These are phyloP conservation scores for Vanessa atalanta DNA, from an alignment of 1,140 invertebrate genomes.

Conservation along the genomic window DNA sequence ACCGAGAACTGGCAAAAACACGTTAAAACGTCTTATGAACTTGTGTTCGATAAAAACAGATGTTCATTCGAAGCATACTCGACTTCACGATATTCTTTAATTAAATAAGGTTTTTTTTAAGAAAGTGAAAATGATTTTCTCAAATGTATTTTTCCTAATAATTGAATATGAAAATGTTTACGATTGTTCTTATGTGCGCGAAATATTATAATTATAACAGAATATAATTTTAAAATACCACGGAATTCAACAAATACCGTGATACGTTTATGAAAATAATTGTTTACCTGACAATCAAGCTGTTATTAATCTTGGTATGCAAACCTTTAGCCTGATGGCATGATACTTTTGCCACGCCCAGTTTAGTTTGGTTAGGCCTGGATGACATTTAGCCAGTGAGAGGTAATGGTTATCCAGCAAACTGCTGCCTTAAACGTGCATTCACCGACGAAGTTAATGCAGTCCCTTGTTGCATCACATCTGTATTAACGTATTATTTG, in stretches of 20 bases:
- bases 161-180: too few relatives aligned
- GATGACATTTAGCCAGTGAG: constrained; percentile 49
- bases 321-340: constrained; percentile 31
- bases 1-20: too few relatives aligned
- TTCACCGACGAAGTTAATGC: constrained; percentile 20
- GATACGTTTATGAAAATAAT: not conserved
- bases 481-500: constrained; percentile 4
- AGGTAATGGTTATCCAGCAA: constrained; percentile 26
- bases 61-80: too few relatives aligned
- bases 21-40: too few relatives aligned
- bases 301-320: constrained; percentile 11
- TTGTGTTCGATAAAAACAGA: too few relatives aligned
- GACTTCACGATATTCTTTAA: too few relatives aligned
- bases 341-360: constrained; percentile 39
- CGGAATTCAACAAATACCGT: not conserved
- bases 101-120: too few relatives aligned
- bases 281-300: not conserved
- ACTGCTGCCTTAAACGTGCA: constrained; percentile 23
- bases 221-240: too few relatives aligned
- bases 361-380: constrained; percentile 24
- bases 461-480: constrained; percentile 6
- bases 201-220: too few relatives aligned
- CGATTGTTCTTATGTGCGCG: too few relatives aligned
- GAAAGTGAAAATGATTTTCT: too few relatives aligned
- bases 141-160: too few relatives aligned